Evolutionary conservation across 2,888 invertebrate species (phyloP), one percentile per base, ranked within the genome.

Genomic region (Noctua janthina): DNA sequence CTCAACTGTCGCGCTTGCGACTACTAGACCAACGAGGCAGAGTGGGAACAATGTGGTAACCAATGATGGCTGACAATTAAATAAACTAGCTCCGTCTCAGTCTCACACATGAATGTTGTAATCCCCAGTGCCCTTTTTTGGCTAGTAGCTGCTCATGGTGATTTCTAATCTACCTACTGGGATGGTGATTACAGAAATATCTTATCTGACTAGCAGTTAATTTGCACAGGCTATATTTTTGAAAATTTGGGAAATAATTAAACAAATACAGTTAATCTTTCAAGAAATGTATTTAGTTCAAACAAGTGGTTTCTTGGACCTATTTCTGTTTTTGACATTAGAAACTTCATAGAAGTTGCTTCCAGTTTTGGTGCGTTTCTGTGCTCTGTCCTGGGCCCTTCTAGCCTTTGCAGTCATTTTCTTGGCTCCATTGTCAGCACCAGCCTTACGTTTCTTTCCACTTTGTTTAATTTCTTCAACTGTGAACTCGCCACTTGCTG

Each of bases 341-440:
- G 98, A 97, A 54, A 98, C 98, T 97, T 99, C 99, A 94, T 99
- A 99, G 93, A 99, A 99, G 95, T 99, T 98, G 94, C 98, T 98
- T 89, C 99, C 99, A 82, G 98, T 98, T 93, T 98, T 99, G 93
- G 98, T 98, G 20, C 98, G 97, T 89, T 98, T 98, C 87, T 97
- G 97, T 20, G 98, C 97, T 88, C 99, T 97, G 84, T 99, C 98
- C 5, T 98, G 88, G 0, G 98, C 98, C 88, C 99, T 97, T 87
- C 98, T 97, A 92, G 98, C 97, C 94, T 98, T 99, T 69, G 98
- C 98, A 2, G 98, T 98, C 74, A 98, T 91, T 89, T 97, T 98
- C 89, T 97, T 97, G 8, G 87, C 91, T 62, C 92, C 92, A 68
- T 90, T 87, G 35, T 78, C 86, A 51, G 54, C 82, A 78, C 84